Evolutionary conservation across 2,113 vertebrate species (phyloP).

Genomic region (Pipra filicauda): DNA sequence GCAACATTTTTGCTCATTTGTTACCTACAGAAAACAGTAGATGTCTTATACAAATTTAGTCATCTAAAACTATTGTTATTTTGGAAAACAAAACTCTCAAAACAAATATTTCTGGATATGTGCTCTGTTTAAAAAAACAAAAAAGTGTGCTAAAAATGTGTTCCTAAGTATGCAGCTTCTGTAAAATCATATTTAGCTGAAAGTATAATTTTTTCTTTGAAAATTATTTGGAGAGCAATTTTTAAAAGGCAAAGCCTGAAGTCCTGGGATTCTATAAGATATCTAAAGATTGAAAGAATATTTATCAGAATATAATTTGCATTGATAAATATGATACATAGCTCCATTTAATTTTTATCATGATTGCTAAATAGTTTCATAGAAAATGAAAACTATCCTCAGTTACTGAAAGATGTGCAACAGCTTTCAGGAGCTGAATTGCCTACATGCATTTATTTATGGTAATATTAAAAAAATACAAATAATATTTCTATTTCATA

Average conservation of each 20-base stretch:
- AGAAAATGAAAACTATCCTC: neutral
- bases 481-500: neutral
- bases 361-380: neutral
- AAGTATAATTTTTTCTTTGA: neutral
- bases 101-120: neutral
- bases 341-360: neutral
- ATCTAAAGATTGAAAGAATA: neutral
- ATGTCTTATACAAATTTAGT: neutral
- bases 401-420: neutral
- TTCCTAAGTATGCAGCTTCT: neutral
- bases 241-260: neutral
- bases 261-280: neutral
- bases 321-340: neutral
- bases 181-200: neutral
- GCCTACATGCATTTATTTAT: neutral
- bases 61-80: neutral
- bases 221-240: neutral
- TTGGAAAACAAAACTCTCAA: neutral
- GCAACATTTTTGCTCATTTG: neutral
- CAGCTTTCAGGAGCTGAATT: neutral
- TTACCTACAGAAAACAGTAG: neutral
- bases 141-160: neutral
- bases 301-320: neutral
- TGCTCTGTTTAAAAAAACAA: neutral
- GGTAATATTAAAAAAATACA: neutral